These are phyloP conservation scores for Alentia gelatinosa DNA, from an alignment of 2,888 invertebrate genomes.

Conservation along the genomic window DNA sequence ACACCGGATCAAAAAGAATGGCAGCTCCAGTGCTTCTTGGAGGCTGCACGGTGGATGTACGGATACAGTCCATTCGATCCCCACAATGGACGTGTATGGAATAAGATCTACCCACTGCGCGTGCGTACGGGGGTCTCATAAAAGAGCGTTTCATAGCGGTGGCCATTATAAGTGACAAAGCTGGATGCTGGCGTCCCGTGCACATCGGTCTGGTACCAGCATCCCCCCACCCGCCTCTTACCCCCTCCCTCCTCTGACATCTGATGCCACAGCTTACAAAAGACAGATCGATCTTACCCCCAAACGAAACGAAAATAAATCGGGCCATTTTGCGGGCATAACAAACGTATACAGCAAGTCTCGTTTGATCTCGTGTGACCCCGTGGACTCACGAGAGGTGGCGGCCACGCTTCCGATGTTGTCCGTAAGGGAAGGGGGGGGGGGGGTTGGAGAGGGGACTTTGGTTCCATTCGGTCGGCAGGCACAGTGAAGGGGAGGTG, in stretches of 20 bases:
- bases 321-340: not conserved
- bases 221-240: no score
- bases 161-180: no score
- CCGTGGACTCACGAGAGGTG: not conserved
- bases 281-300: not conserved
- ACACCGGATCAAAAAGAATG: not conserved
- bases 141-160: no score
- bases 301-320: constrained; percentile 1
- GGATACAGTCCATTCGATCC: not conserved
- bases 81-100: not conserved
- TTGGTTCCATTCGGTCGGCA: no score
- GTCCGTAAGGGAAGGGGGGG: not conserved
- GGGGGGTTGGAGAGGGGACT: no score
- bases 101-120: not conserved
- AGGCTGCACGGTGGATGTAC: not conserved
- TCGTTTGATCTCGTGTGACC: not conserved
- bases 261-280: not conserved
- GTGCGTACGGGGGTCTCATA: not conserved
- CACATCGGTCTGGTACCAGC: no score
- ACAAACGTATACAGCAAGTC: not conserved
- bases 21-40: not conserved
- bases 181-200: no score
- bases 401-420: not conserved
- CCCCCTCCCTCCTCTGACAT: not conserved
- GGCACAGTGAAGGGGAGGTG: no score